Evolutionary conservation across 2,888 invertebrate genomes (phyloP), one percentile per base, ranked within the genome.

Genomic region (Rapana venosa): DNA sequence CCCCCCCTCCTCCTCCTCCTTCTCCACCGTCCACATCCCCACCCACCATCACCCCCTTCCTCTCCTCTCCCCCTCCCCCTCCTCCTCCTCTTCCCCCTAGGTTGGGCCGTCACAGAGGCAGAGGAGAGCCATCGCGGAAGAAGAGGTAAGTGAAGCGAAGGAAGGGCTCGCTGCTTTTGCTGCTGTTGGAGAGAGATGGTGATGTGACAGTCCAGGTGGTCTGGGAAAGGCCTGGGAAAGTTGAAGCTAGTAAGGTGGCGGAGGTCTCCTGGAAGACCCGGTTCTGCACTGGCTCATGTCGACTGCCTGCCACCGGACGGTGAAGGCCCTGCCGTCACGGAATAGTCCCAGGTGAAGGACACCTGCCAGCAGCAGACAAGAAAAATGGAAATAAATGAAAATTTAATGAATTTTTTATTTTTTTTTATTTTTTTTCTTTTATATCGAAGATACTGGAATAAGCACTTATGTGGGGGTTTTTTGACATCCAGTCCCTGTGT

Each of bases 221-320:
- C 97, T 94, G 97, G 97, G 95, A 98, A 98, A 0, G 98, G 98
- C 94, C 97, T 97, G 94, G 96, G 97, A 0, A 98, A 97, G 26
- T 98, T 98, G 2, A 97, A 97, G 58, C 98, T 95, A 74, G 97
- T 96, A 98, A 98, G 92, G 0, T 32, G 47, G 47, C 47, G 47
- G 47, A 47, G 35, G 66, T 20, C 26, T 77, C 86, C 13, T 66
- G 70, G 5, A 86, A 79, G 4, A 61, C 22, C 5, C 32, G 32
- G 20, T 20, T n/a, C 5, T 22, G 85, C 92, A 92, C 61, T 83
- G n/a, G n/a, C 36, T 47, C 89, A 91, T 89, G 88, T 90, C 70
- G 22, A 90, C 20, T 35, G 88, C 47, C 32, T 87, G 77, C 93
- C 93, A 93, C 26, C 87, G 88, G 26, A 94, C 17, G 30, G 87